A percentile compares a stretch with the other conserved stretches of the same genome.
These are phyloP conservation scores for Centruroides vittatus DNA, from an alignment of 1,140 invertebrate genomes.

Conservation along the genomic window DNA sequence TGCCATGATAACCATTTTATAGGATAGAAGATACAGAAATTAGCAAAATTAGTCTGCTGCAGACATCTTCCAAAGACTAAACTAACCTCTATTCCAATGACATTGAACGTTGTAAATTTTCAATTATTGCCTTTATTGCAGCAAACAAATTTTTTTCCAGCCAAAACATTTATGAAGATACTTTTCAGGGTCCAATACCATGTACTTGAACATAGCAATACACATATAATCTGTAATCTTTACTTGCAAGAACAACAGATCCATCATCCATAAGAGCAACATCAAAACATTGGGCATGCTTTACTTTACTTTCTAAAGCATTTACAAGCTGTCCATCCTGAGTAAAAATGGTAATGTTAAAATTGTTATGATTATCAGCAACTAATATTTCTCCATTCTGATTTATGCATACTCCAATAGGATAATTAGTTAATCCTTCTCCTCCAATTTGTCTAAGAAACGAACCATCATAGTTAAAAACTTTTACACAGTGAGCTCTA, in stretches of 20 bases:
- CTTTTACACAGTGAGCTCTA: constrained; percentile 96
- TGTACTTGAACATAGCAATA: constrained; percentile 59
- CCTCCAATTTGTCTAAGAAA: constrained; percentile 95
- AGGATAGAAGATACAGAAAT: no score
- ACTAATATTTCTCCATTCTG: constrained; percentile 89
- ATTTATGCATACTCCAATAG: constrained; percentile 97
- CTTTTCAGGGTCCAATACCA: constrained; percentile 5
- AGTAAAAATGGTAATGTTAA: constrained; percentile 97
- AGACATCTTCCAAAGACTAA: no score
- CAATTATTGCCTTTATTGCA: no score
- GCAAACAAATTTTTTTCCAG: no score
- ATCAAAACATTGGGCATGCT: constrained; percentile 98
- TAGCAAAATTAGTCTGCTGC: no score
- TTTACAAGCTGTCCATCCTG: constrained; percentile 91
- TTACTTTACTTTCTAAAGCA: constrained; percentile 94
- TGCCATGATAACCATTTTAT: no score
- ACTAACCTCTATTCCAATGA: no score
- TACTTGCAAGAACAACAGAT: constrained; percentile 93
- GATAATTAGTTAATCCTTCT: constrained; percentile 97
- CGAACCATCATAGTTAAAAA: constrained; percentile 95
- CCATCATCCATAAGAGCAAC: constrained; percentile 97
- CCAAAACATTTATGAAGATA: no score
- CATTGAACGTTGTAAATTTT: no score
- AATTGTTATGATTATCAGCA: constrained; percentile 99
- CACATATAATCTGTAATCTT: constrained; percentile 95